phyloP scores from a whole-genome alignment of 1,140 invertebrate genomes.

The Drosophila willistoni region DNA sequence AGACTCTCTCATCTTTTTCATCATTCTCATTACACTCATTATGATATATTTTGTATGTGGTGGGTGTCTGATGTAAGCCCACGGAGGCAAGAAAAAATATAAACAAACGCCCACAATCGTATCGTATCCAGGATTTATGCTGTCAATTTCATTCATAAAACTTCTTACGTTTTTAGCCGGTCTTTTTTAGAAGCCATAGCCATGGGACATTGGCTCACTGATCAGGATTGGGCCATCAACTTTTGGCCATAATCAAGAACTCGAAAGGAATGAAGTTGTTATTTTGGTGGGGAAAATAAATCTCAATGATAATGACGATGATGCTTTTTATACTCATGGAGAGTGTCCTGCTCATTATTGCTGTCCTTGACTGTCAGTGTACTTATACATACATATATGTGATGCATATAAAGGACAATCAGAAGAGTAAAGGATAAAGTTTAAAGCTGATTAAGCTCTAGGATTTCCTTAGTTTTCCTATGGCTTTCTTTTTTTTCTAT shows the following conservation, averaged over 20 bases:
- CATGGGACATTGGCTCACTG: background rate
- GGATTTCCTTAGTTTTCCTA: background rate
- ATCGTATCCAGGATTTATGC: conserved; percentile 45
- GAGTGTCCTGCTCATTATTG: background rate
- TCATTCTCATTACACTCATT: background rate
- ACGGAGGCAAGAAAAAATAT: conserved; percentile 46
- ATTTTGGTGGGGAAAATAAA: no score
- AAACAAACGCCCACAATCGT: conserved; percentile 67
- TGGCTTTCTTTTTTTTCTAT: background rate
- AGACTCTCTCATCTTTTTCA: background rate
- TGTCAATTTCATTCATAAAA: conserved; percentile 76
- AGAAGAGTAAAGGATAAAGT: background rate
- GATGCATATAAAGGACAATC: conserved; percentile 18
- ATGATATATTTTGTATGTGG: conserved; percentile 17
- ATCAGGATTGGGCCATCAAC: conserved; percentile 4
- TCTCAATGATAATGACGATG: background rate
- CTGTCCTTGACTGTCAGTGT: background rate
- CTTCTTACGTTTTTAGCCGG: conserved; percentile 39
- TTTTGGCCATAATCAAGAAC: background rate
- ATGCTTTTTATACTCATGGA: background rate
- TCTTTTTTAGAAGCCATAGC: background rate
- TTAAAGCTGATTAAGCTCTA: conserved; percentile 10
- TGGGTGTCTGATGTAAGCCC: background rate
- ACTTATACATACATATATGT: background rate
- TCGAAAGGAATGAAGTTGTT: no score